phyloP scores from a whole-genome alignment of 92 coral and sea anemone species.

The Micromussa lordhowensis region DNA sequence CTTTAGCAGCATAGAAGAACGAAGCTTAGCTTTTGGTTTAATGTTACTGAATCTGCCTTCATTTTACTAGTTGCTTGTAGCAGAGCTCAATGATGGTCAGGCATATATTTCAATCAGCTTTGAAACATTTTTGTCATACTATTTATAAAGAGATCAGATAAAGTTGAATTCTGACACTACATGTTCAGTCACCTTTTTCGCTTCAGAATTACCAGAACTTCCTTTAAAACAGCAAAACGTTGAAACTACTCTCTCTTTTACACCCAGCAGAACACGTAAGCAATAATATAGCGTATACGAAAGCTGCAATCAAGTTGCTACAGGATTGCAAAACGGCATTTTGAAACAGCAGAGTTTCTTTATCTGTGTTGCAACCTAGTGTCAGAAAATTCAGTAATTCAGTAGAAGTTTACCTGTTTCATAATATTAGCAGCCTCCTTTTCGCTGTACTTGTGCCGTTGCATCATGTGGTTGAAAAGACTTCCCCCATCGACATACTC shows the following conservation, averaged over 20 bases:
- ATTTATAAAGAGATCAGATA: background rate
- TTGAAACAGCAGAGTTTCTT: background rate
- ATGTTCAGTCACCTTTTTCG: background rate
- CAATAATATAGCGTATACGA: background rate
- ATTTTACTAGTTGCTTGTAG: background rate
- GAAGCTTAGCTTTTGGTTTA: background rate
- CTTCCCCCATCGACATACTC: conserved; percentile 75
- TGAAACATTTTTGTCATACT: conserved; percentile 22
- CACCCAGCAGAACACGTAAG: background rate
- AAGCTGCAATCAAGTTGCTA: background rate
- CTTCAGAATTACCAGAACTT: conserved; percentile 17
- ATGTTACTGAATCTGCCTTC: background rate
- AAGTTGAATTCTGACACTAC: background rate
- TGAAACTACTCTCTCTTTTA: background rate
- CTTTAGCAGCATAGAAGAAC: background rate
- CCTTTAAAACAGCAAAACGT: background rate
- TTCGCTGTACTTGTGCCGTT: conserved; percentile 66
- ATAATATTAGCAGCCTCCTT: conserved; percentile 72
- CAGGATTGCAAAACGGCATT: background rate
- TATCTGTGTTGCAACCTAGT: background rate
- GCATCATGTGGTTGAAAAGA: conserved; percentile 76
- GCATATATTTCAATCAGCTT: conserved; percentile 1
- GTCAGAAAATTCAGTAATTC: background rate
- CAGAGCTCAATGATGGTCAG: background rate
- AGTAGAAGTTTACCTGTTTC: conserved; percentile 63